Percentiles rank a stretch among this genome's conserved stretches.
phyloP scores from a whole-genome alignment of 1,140 invertebrate species.

The Hycleus phaleratus region DNA sequence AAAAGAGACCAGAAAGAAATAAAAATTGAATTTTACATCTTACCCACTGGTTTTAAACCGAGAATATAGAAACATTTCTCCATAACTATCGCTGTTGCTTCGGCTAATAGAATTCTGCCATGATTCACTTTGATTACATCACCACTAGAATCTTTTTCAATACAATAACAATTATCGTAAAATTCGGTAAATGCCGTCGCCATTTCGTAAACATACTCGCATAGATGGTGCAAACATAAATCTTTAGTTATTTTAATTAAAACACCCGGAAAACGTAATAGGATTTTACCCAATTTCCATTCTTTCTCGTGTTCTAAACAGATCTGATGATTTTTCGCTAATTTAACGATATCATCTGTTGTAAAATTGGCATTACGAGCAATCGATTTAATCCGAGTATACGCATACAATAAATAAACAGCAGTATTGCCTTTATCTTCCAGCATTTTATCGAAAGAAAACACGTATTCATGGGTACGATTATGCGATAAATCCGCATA shows the following conservation, averaged over 20 bases:
- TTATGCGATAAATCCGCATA: constrained; percentile 96
- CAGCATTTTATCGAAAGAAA: constrained; percentile 99
- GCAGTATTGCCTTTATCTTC: constrained; percentile 99
- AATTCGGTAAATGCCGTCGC: constrained; percentile 92
- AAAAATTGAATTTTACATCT: constrained; percentile 61
- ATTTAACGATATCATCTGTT: constrained; percentile 48
- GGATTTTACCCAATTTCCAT: constrained; percentile 87
- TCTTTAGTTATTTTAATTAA: constrained; percentile 77
- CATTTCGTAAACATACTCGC: constrained; percentile 94
- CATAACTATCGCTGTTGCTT: constrained; percentile 85
- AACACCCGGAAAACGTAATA: constrained; percentile 82
- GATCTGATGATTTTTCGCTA: constrained; percentile 49
- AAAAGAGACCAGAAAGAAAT: not conserved
- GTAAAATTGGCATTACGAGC: constrained; percentile 67
- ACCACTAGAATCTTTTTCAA: constrained; percentile 78
- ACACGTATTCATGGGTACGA: constrained; percentile 90
- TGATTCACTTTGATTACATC: constrained; percentile 80
- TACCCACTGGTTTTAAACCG: constrained; percentile 83
- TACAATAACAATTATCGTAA: constrained; percentile 96
- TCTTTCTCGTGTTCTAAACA: constrained; percentile 85
- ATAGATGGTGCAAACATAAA: constrained; percentile 80
- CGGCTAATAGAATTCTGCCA: constrained; percentile 82
- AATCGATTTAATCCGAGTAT: constrained; percentile 90
- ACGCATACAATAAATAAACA: constrained; percentile 93
- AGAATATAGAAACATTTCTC: constrained; percentile 82